These are phyloP conservation scores for Pygocentrus nattereri DNA, from an alignment of 2,797 vertebrate species.

Conservation along the genomic window DNA sequence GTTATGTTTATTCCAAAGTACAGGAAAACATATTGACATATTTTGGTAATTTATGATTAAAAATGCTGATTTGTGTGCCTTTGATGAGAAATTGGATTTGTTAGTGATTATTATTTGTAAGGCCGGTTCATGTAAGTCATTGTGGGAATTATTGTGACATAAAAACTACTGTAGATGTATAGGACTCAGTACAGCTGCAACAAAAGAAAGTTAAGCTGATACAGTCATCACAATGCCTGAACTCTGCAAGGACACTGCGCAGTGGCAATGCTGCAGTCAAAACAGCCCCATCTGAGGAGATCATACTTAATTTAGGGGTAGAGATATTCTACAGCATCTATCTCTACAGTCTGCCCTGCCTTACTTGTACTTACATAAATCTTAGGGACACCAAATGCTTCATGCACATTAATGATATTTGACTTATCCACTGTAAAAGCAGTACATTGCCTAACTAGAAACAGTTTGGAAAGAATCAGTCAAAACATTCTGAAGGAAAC, in stretches of 20 bases:
- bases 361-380: background rate
- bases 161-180: background rate
- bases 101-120: no score
- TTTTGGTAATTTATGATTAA: no score
- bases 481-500: no score
- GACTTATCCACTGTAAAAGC: background rate
- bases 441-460: background rate
- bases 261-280: background rate
- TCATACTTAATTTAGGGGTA: background rate
- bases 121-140: no score
- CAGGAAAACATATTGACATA: no score
- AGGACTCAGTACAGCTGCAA: background rate
- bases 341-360: background rate
- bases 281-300: background rate
- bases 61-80: no score
- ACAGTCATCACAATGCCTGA: background rate
- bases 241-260: background rate
- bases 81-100: no score
- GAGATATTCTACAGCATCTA: background rate
- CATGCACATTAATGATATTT: background rate
- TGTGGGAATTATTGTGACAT: background rate
- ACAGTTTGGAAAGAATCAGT: no score
- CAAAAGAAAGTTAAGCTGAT: background rate
- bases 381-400: background rate
- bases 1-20: no score